A percentile compares a stretch with the other conserved stretches of the same genome.
Conservation (phyloP, 2,888 invertebrate species). For the Gasteruption jaculator region DNA sequence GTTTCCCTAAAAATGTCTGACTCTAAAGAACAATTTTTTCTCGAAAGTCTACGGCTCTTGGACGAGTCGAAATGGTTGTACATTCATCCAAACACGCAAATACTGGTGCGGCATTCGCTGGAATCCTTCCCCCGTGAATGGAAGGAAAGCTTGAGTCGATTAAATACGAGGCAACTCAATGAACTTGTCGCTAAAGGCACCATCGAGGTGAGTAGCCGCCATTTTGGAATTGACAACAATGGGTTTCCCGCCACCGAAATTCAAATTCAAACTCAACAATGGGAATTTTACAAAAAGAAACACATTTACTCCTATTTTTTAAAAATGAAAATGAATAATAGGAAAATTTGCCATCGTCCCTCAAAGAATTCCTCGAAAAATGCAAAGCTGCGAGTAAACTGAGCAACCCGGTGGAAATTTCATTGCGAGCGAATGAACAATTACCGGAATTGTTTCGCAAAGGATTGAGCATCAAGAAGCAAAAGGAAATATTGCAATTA, state of each 20-base stretch:
- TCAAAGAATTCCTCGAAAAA: conserved; percentile 48
- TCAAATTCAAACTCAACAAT: too few relatives aligned
- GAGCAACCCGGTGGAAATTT: conserved; percentile 27
- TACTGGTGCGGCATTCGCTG: conserved; percentile 57
- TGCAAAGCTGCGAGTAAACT: conserved; percentile 38
- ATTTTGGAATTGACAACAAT: too few relatives aligned
- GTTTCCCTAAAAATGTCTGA: conserved; percentile 17
- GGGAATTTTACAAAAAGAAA: too few relatives aligned
- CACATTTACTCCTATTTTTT: too few relatives aligned
- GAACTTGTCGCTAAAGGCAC: conserved; percentile 41
- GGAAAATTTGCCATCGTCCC: conserved; percentile 47
- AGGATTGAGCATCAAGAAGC: conserved; percentile 61
- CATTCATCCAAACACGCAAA: conserved; percentile 62
- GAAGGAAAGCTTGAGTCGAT: conserved; percentile 49
- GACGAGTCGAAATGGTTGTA: conserved; percentile 61
- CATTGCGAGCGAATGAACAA: conserved; percentile 13
- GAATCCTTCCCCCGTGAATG: conserved; percentile 57
- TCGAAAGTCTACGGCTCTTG: conserved; percentile 57
- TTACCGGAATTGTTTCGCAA: conserved; percentile 41
- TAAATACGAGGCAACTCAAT: conserved; percentile 53
- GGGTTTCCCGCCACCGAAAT: too few relatives aligned
- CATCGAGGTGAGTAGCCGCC: conserved; percentile 35
- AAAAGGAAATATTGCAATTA: conserved; percentile 65
- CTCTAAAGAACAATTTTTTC: conserved; percentile 54
- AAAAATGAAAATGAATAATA: conserved; percentile 31